Evolutionary conservation across 2,888 invertebrate genomes (phyloP), one percentile per base, ranked within the genome.

Genomic region (Muschampia plurimacula): DNA sequence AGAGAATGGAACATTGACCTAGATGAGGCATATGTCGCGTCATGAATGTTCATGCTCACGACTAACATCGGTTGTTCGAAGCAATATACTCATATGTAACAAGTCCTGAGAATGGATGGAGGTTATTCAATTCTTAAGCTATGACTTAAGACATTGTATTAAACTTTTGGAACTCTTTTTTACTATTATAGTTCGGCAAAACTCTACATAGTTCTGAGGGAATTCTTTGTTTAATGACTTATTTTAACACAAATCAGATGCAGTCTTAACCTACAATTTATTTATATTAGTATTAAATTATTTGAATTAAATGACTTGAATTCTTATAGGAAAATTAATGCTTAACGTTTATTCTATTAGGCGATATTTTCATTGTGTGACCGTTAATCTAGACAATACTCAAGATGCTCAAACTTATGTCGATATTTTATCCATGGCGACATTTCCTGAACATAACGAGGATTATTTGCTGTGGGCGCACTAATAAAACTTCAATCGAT

Each of bases 1-100:
- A 63, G 15, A 67, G 72, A 75, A 77, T 73, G 76, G 69, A 79
- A 78, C 78, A 78, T 77, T 81, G 80, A 80, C 82, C 82, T 70
- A 79, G 74, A 81, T 80, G 77, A 77, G 75, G 74, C 75, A 75
- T 57, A 65, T 59, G 41, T 59, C 69, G 63, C 60, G 55, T 60
- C 67, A 39, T 73, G 67, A 67, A 67, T 71, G 66, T 73, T 69
- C 22, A 22, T 22, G 22, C 22, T 22, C 22, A 22, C 22, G 22
- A 22, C 74, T 69, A 75, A 57, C 69, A 28, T 63, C 41, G 66
- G 76, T 68, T 74, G 49, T 52, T 66, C 52, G 39, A 60, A n/a
- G 32, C 60, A 28, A 63, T 55, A 55, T 49, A n/a, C 67, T 55
- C 10, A 4, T 55, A 64, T 60, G 67, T 71, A 71, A 67, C 72